Percentiles rank a stretch among this genome's conserved stretches.
These are phyloP conservation scores for Emydura subglobosa DNA, from an alignment of 2,113 vertebrate species.

Conservation along the genomic window DNA sequence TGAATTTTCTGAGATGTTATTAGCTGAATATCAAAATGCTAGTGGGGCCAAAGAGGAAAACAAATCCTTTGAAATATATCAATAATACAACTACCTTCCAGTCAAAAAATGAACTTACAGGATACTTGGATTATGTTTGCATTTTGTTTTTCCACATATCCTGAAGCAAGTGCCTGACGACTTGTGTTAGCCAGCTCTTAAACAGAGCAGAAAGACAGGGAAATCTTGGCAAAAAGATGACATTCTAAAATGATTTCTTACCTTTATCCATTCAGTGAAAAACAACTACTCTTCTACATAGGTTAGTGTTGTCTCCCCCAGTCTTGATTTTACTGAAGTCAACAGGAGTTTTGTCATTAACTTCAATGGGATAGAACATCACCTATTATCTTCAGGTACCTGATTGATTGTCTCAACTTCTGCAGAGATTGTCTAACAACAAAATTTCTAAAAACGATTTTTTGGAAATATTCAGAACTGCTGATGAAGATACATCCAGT, in stretches of 20 bases:
- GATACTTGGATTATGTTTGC: background rate
- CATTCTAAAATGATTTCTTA: background rate
- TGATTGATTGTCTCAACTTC: constrained; percentile 41
- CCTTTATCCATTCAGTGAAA: background rate
- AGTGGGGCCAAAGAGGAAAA: background rate
- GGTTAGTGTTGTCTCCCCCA: background rate
- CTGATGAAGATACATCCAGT: background rate
- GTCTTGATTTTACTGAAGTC: background rate
- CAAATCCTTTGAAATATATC: background rate
- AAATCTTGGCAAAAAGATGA: background rate
- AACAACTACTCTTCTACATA: background rate
- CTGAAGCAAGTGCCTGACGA: background rate
- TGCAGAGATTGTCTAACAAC: constrained; percentile 29
- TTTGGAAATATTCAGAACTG: background rate
- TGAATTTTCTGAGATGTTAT: background rate
- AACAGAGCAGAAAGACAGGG: background rate
- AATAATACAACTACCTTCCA: background rate
- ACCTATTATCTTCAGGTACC: constrained; percentile 33
- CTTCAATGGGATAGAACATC: constrained; percentile 25
- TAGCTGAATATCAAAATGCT: background rate
- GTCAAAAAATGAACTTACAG: background rate
- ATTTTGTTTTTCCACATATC: background rate
- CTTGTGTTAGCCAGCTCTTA: background rate
- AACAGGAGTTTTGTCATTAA: constrained; percentile 21
- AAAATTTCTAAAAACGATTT: background rate